Percentiles rank a stretch among this genome's conserved stretches.
Evolutionary conservation across 2,797 vertebrate species (phyloP).

Genomic region (Coluber constrictor): DNA sequence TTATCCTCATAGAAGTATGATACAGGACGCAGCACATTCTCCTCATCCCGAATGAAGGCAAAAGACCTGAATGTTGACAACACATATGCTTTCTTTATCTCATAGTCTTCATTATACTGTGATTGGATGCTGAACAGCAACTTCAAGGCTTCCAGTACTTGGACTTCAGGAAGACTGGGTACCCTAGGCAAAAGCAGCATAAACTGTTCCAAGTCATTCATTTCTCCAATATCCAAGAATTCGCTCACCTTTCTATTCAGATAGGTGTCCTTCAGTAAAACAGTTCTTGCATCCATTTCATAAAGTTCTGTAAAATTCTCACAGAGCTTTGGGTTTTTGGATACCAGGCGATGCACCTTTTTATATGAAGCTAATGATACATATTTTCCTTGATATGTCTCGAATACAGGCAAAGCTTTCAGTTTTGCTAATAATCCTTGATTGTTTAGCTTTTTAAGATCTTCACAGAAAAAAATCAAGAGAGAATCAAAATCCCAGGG

Average conservation of each 20-base stretch:
- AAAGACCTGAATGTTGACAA: constrained; percentile 36
- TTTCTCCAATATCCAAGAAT: neutral
- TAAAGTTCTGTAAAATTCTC: constrained; percentile 16
- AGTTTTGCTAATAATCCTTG: neutral
- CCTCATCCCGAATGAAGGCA: constrained; percentile 49
- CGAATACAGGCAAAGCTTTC: constrained; percentile 52
- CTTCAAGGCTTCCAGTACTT: constrained; percentile 23
- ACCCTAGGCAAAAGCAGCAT: constrained; percentile 42
- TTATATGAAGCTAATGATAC: constrained; percentile 17
- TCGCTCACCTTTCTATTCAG: accelerated
- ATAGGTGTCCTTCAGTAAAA: neutral
- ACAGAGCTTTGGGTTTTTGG: accelerated
- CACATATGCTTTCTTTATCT: neutral
- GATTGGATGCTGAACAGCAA: constrained; percentile 32
- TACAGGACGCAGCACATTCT: neutral
- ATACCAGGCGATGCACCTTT: constrained; percentile 31
- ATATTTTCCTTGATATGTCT: constrained; percentile 2
- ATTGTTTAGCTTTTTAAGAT: neutral
- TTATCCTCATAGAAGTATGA: constrained; percentile 45
- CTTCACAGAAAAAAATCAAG: neutral
- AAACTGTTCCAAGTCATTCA: constrained; percentile 43
- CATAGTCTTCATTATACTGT: accelerated
- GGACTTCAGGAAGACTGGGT: neutral
- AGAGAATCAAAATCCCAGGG: neutral
- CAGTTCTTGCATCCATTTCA: constrained; percentile 18